Evolutionary conservation across 1,140 invertebrate genomes (phyloP).

Genomic region (Saccostrea echinata): DNA sequence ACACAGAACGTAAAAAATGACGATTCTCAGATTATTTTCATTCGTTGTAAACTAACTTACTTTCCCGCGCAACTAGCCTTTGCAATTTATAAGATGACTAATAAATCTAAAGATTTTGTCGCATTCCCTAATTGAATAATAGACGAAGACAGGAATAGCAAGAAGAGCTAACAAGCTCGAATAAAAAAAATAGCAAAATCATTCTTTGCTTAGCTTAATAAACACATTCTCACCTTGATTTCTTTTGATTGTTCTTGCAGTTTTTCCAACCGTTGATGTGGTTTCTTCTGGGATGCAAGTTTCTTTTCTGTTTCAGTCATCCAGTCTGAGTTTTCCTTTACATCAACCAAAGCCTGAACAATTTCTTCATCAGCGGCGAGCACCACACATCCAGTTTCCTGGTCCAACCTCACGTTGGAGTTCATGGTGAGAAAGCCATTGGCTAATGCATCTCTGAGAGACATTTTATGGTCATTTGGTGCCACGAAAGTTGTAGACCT

Average conservation of each 20-base stretch:
- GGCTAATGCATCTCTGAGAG: slow-evolving; percentile 74
- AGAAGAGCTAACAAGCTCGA: not conserved
- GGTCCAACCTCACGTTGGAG: slow-evolving; percentile 87
- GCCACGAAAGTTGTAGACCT: slow-evolving; percentile 73
- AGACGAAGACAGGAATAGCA: no score
- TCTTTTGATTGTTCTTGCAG: slow-evolving; percentile 92
- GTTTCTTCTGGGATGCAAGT: slow-evolving; percentile 90
- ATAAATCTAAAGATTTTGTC: no score
- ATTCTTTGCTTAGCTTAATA: no score
- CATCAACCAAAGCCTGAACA: slow-evolving; percentile 69
- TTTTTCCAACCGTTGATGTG: slow-evolving; percentile 92
- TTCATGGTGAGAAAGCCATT: slow-evolving; percentile 80
- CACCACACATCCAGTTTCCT: slow-evolving; percentile 80
- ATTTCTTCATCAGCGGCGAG: slow-evolving; percentile 74
- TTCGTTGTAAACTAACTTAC: no score
- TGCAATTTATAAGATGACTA: no score
- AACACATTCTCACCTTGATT: slow-evolving; percentile 61
- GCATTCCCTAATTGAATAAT: no score
- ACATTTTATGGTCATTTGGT: slow-evolving; percentile 73
- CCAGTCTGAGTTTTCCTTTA: slow-evolving; percentile 86
- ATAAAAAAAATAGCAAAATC: not conserved
- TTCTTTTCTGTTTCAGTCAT: slow-evolving; percentile 91
- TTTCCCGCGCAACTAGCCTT: no score
- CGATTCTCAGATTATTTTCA: no score
- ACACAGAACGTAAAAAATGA: no score